A percentile compares a stretch with the other conserved stretches of the same genome.
phyloP scores from a whole-genome alignment of 2,888 invertebrate genomes.

The Euphydryas editha region DNA sequence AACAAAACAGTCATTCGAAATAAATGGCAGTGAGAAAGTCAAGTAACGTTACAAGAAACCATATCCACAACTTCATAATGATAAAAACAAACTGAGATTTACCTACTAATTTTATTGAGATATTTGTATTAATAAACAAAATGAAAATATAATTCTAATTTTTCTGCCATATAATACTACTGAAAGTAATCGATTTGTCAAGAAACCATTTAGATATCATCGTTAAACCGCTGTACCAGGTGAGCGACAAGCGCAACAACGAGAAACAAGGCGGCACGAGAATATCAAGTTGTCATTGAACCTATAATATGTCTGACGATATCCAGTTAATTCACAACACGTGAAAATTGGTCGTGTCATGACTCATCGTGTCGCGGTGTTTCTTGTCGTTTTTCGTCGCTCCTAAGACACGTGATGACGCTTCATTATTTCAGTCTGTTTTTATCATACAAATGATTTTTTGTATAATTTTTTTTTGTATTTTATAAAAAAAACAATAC shows the following conservation, averaged over 20 bases:
- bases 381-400: too few relatives aligned
- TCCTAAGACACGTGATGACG: not conserved
- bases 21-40: not conserved
- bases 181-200: too few relatives aligned
- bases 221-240: too few relatives aligned
- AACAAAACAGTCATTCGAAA: not conserved
- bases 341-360: too few relatives aligned
- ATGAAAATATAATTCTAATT: not conserved
- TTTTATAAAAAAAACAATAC: constrained; percentile 39
- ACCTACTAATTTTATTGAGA: not conserved
- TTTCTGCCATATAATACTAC: too few relatives aligned
- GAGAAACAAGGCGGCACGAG: too few relatives aligned
- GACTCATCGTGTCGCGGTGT: too few relatives aligned
- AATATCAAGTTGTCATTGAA: too few relatives aligned
- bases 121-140: not conserved
- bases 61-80: not conserved
- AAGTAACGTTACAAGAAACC: not conserved
- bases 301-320: too few relatives aligned
- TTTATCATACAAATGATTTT: constrained; percentile 11
- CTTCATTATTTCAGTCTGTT: not conserved
- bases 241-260: too few relatives aligned
- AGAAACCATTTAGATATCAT: too few relatives aligned
- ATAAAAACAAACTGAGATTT: constrained; percentile 7
- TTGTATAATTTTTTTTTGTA: constrained; percentile 12
- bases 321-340: too few relatives aligned